Percentiles rank a stretch among this genome's conserved stretches.
Evolutionary conservation across 2,888 invertebrate species (phyloP).

Genomic region (Drosophila prolongata): DNA sequence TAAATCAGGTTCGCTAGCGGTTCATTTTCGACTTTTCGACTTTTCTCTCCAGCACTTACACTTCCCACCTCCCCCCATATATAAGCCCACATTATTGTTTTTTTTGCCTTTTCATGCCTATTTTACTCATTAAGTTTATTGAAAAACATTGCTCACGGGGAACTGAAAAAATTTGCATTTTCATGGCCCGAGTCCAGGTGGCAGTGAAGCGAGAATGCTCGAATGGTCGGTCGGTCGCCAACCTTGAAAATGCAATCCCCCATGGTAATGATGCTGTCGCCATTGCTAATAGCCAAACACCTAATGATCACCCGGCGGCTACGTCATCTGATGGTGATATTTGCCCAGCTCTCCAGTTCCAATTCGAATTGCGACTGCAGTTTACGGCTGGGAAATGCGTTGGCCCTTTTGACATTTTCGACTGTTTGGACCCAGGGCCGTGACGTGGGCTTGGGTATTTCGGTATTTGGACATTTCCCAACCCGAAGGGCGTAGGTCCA

Average conservation of each 20-base stretch:
- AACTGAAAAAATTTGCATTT: slow-evolving; percentile 66
- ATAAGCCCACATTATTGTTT: not conserved
- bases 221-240: slow-evolving; percentile 11
- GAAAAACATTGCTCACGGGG: slow-evolving; percentile 59
- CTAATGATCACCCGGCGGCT: slow-evolving; percentile 58
- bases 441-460: slow-evolving; percentile 34
- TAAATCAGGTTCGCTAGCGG: slow-evolving; percentile 58
- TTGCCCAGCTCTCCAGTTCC: slow-evolving; percentile 14
- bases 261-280: slow-evolving; percentile 39
- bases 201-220: slow-evolving; percentile 41
- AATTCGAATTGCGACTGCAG: slow-evolving; percentile 18
- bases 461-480: slow-evolving; percentile 45
- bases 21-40: slow-evolving; percentile 30
- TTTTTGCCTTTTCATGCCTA: slow-evolving; percentile 60
- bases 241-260: slow-evolving; percentile 63
- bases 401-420: slow-evolving; percentile 45
- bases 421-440: slow-evolving; percentile 46
- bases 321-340: slow-evolving; percentile 9
- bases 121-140: slow-evolving; percentile 67
- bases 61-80: no score
- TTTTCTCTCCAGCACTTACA: slow-evolving; percentile 3
- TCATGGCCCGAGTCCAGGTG: slow-evolving; percentile 51
- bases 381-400: slow-evolving; percentile 54
- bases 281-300: slow-evolving; percentile 40
- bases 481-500: slow-evolving; percentile 55